phyloP scores from a whole-genome alignment of 1,140 invertebrate genomes.

The Gryon sp. region DNA sequence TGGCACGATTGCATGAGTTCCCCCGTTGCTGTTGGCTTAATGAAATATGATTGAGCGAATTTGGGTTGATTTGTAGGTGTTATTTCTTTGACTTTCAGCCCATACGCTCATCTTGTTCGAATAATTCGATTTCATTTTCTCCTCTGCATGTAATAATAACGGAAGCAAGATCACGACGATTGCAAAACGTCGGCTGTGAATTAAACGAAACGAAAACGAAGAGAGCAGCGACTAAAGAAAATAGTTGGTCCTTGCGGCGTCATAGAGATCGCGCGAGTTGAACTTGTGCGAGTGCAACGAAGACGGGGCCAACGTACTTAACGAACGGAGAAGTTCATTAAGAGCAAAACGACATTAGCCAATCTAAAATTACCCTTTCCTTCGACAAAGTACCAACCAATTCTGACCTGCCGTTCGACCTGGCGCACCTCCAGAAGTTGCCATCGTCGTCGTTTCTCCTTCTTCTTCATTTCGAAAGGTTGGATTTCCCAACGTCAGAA shows the following conservation, averaged over 20 bases:
- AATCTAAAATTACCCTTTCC: constrained; percentile 78
- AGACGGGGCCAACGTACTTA: constrained; percentile 78
- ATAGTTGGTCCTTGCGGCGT: constrained; percentile 16
- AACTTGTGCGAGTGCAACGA: constrained; percentile 51
- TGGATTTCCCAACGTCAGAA: constrained; percentile 28
- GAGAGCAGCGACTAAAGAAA: constrained; percentile 46
- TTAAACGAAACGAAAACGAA: constrained; percentile 45
- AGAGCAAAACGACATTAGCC: constrained; percentile 79
- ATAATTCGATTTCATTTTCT: constrained; percentile 47
- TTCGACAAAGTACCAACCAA: constrained; percentile 53
- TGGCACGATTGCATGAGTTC: background rate
- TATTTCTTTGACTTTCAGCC: constrained; percentile 44
- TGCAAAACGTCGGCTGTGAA: constrained; percentile 21
- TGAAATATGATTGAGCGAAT: constrained; percentile 47
- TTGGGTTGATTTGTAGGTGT: constrained; percentile 39
- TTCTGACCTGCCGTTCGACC: constrained; percentile 53
- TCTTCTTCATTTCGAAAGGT: constrained; percentile 41
- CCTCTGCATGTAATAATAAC: constrained; percentile 50
- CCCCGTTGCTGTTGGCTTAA: constrained; percentile 15
- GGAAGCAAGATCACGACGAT: constrained; percentile 50
- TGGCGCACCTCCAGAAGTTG: constrained; percentile 31
- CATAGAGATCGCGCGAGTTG: constrained; percentile 2
- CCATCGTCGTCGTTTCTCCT: too few relatives aligned
- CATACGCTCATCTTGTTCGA: constrained; percentile 34
- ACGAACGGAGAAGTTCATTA: constrained; percentile 80